Evolutionary conservation across 2,888 invertebrate genomes (phyloP).

Genomic region (Nemapogon koenigi): DNA sequence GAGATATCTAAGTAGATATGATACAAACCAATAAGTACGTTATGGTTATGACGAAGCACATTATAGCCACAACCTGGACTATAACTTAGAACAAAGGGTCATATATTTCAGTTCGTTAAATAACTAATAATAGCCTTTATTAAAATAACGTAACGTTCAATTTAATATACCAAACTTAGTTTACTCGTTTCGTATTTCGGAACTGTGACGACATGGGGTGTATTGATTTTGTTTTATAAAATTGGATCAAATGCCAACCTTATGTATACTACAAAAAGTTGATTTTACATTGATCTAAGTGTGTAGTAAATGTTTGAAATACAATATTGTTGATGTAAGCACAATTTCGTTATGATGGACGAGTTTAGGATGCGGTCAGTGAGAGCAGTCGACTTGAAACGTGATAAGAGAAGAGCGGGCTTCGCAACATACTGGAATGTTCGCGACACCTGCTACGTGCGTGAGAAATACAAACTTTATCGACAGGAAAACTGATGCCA

Average conservation of each 20-base stretch:
- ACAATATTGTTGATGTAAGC: slow-evolving; percentile 63
- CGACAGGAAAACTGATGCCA: slow-evolving; percentile 8
- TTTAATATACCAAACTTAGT: not conserved
- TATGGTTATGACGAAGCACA: slow-evolving; percentile 34
- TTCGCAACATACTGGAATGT: not conserved
- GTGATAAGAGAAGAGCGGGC: slow-evolving; percentile 31
- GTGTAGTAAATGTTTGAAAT: slow-evolving; percentile 29
- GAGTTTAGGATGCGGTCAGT: slow-evolving; percentile 43
- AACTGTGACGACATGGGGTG: slow-evolving; percentile 20
- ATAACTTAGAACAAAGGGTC: slow-evolving; percentile 16
- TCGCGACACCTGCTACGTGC: slow-evolving; percentile 4
- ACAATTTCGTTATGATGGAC: slow-evolving; percentile 60
- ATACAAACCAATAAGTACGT: slow-evolving; percentile 24
- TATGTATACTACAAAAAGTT: slow-evolving; percentile 14
- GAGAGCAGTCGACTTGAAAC: slow-evolving; percentile 52
- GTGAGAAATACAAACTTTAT: slow-evolving; percentile 1
- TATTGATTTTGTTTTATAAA: slow-evolving; percentile 32
- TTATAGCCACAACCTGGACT: slow-evolving; percentile 29
- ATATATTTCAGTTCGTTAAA: not conserved
- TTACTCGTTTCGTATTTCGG: slow-evolving; percentile 1
- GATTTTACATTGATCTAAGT: slow-evolving; percentile 19
- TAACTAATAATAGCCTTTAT: not conserved
- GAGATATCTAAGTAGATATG: not conserved
- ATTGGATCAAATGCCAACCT: slow-evolving; percentile 12
- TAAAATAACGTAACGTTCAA: not conserved